phyloP scores from a whole-genome alignment of 1,140 invertebrate species.

The Mercenaria mercenaria region DNA sequence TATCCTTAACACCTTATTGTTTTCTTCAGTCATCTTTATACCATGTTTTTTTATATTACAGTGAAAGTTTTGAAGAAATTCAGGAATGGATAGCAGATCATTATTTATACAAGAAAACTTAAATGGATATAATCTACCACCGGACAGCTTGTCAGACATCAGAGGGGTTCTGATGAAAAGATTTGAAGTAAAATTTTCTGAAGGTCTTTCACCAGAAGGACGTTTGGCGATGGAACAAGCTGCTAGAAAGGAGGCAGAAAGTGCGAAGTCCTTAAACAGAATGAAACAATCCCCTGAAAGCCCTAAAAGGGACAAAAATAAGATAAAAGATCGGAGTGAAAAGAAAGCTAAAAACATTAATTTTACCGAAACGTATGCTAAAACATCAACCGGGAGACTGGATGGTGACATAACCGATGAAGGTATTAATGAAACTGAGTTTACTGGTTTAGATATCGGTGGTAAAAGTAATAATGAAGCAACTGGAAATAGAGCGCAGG shows the following conservation, averaged over 20 bases:
- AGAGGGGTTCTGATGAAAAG: conserved; percentile 44
- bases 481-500: conserved; percentile 71
- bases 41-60: not conserved
- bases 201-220: conserved; percentile 65
- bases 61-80: not conserved
- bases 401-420: conserved; percentile 69
- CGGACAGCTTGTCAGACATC: conserved; percentile 61
- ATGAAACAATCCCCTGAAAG: not conserved
- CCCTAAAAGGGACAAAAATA: not conserved
- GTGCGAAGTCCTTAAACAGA: not conserved
- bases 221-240: conserved; percentile 63
- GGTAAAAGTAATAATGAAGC: conserved; percentile 68
- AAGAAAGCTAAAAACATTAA: conserved; percentile 7
- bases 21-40: too few species aligned
- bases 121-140: conserved; percentile 58
- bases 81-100: not conserved
- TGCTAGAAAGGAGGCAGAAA: conserved; percentile 19
- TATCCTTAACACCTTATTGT: too few species aligned
- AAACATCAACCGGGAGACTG: conserved; percentile 16
- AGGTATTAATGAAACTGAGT: conserved; percentile 33
- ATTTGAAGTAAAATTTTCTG: conserved; percentile 53
- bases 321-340: conserved; percentile 5
- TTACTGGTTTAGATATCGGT: conserved; percentile 51
- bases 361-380: conserved; percentile 43
- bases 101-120: conserved; percentile 34